Evolutionary conservation across 2,888 invertebrate genomes (phyloP), one percentile per base, ranked within the genome.

Genomic region (Galerucella calmariensis): DNA sequence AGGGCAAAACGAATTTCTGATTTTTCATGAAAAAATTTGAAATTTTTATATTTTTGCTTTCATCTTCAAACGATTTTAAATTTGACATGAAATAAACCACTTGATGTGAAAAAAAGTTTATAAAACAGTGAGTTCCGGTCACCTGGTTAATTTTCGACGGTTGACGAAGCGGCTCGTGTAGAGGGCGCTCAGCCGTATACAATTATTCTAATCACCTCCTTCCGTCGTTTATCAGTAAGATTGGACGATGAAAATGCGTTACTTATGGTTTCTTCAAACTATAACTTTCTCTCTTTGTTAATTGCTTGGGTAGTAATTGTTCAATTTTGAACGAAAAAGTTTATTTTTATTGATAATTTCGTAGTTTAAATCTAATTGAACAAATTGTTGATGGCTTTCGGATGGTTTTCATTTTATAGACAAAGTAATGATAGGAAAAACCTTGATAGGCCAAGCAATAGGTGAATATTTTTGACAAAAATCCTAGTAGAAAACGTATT

Each of bases 161-260:
- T 72, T 59, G 62, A 72, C 11, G 48, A 46, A 72, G 27, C 66
- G 58, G 69, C 69, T 73, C 73, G 73, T 69, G 65, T 62, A 69
- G 59, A 73, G 73, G 69, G 72, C 75, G 72, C 75, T 72, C 72
- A 63, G 68, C 72, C 75, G 72, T 72, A 53, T 69, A 72, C 68
- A 72, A 72, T 75, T 75, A 67, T 66, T 61, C 58, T 75, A 75
- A 75, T 72, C 69, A 69, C 24, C 67, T 41, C 53, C 63, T 75
- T 75, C 72, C 75, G 72, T 48, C 65, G 44, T 65, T 51, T 66
- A 66, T 72, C 46, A 48, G 11, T 58, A 20, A 2, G 6, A 24
- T 56, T 46, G 41, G 41, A 69, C 35, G 62, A 14, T 48, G n/a
- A 56, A 46, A 70, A 46, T 53, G 53, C 69, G 24, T 56, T 27